phyloP scores from a whole-genome alignment of 1,140 invertebrate genomes.

The Theocolax elegans region DNA sequence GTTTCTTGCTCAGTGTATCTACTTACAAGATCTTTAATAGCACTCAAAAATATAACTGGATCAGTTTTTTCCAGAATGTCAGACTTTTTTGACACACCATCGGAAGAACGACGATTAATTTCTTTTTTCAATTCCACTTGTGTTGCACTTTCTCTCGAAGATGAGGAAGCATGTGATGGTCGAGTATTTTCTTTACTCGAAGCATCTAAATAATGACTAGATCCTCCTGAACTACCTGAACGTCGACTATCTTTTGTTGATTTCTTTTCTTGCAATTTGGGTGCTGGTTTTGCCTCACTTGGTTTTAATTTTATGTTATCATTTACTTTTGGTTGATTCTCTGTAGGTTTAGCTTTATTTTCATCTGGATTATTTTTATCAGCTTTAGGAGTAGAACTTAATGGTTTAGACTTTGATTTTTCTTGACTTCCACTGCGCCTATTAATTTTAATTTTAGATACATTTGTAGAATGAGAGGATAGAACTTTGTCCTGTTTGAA shows the following conservation, averaged over 20 bases:
- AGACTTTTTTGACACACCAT: constrained; percentile 39
- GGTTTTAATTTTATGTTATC: constrained; percentile 46
- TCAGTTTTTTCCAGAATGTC: constrained; percentile 47
- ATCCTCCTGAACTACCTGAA: constrained; percentile 48
- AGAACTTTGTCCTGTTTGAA: constrained; percentile 36
- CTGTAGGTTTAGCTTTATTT: constrained; percentile 41
- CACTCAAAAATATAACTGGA: constrained; percentile 50
- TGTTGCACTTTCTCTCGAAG: constrained; percentile 43
- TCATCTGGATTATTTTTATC: constrained; percentile 45
- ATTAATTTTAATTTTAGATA: constrained; percentile 18
- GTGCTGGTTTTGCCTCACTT: constrained; percentile 26
- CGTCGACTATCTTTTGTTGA: constrained; percentile 42
- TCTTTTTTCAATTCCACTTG: constrained; percentile 42
- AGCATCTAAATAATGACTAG: constrained; percentile 49
- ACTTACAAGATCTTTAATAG: constrained; percentile 57
- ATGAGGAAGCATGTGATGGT: constrained; percentile 45
- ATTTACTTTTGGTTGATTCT: constrained; percentile 45
- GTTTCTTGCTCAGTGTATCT: constrained; percentile 56
- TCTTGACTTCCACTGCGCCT: constrained; percentile 30
- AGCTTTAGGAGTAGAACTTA: constrained; percentile 41
- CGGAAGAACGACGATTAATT: constrained; percentile 10
- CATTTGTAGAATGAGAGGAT: constrained; percentile 16
- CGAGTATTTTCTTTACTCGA: constrained; percentile 60
- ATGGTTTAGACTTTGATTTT: constrained; percentile 25
- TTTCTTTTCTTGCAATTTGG: constrained; percentile 41